Conservation (phyloP, 2,113 vertebrate species). For the Oreotrochilus melanogaster region DNA sequence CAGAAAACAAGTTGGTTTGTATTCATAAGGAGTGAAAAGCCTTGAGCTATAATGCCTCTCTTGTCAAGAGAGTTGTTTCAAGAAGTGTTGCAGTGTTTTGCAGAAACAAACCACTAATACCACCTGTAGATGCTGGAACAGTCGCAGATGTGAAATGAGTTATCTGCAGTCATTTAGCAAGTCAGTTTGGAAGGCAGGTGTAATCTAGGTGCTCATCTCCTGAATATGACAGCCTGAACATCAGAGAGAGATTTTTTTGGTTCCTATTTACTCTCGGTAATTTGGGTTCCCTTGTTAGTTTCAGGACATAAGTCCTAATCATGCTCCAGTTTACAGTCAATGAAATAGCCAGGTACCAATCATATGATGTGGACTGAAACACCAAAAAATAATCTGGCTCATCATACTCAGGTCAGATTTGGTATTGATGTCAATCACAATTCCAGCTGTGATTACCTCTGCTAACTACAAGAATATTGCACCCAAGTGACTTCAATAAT, state of each 20-base stretch:
- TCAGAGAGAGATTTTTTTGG: not conserved
- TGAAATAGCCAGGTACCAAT: not conserved
- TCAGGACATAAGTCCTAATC: not conserved
- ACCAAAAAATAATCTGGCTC: not conserved
- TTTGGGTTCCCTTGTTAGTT: not conserved
- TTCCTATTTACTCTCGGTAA: not conserved
- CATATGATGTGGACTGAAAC: not conserved
- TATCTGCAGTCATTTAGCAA: not conserved
- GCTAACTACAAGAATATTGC: not conserved
- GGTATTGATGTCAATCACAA: not conserved
- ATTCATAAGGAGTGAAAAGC: not conserved
- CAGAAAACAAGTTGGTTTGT: not conserved
- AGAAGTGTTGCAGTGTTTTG: not conserved
- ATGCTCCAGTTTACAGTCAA: not conserved
- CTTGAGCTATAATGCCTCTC: not conserved
- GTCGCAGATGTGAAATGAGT: not conserved
- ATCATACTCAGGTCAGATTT: fast-evolving
- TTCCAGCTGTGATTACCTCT: not conserved
- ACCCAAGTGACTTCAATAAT: not conserved
- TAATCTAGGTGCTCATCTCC: not conserved
- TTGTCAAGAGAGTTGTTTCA: not conserved
- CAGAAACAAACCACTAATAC: not conserved
- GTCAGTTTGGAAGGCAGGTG: not conserved
- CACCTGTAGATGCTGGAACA: not conserved
- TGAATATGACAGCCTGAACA: not conserved